Evolutionary conservation across 2,113 vertebrate genomes (phyloP), one percentile per base, ranked within the genome.

Genomic region (Todiramphus chloris): DNA sequence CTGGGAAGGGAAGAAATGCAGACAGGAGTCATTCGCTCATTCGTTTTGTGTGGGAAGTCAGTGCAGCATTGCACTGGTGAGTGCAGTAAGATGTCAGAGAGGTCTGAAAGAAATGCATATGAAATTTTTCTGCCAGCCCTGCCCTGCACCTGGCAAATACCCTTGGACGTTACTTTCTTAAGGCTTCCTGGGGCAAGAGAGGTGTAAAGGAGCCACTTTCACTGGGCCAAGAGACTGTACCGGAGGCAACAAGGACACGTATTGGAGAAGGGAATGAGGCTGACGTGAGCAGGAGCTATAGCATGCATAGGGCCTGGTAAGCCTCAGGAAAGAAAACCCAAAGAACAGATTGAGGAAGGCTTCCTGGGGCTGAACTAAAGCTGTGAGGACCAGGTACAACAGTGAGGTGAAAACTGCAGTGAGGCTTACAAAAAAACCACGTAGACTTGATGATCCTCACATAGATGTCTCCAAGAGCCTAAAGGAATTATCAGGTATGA

Each of bases 311-410:
- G 43, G 23, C 13, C 39, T 80, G 59, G 77, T 1, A 4, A 83
- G 19, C 3, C 1, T 16, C 1, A 0, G 4, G 27, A 21, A 33
- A 94, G 30, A 27, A 43, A 91, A 55, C 25, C 31, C 28, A 63
- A 60, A 64, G 14, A 13, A 7, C 30, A 51, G 39, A 69, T 43
- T 1, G 19, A 72, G 25, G 21, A 79, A 77, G 44, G 11, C 25
- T 58, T 87, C 60, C 13, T 53, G 55, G 13, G 16, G 19, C 39
- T 80, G 55, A 89, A n/a, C 30, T 66, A 21, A 51, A 17, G 8
- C 33, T 0, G 0, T 30, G 44, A 55, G 63, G 25, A 77, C 19
- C 3, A 21, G 58, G 13, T 37, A 39, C 0, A 9, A 56, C 30
- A 77, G 48, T 0, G 0, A 48, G 31, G 9, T 64, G 48, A 44